Base-by-base conservation (phyloP, 2,797 vertebrate species). In the Phrynocephalus vlangalii region DNA sequence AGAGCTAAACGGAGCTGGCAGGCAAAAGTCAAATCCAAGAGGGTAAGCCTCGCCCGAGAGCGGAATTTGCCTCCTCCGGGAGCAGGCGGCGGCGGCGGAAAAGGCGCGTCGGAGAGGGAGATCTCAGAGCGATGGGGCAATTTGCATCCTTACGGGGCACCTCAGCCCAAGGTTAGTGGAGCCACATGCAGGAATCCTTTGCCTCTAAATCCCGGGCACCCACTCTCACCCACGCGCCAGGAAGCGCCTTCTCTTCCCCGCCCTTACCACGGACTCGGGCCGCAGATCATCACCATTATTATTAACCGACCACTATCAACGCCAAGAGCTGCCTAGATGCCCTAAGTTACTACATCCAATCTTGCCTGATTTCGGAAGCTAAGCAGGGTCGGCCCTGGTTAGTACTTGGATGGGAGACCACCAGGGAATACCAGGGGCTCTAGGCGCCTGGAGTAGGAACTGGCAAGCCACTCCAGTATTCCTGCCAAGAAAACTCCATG, bases 11-110 rank as follows among this genome's bases (percentile, higher is more conserved):
- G 13, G 83, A 38, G 83, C 88, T 86, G 91, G 82, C 90, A 84
- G 52, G 5, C 50, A 93, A 92, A 95, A 96, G 94, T 94, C 96
- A 95, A 95, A 96, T 95, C 88, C 95, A 93, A 91, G 85, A 88
- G 10, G 13, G 85, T 20, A 18, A 15, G 11, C 66, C 76, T 80
- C 79, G 77, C 79, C 71, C 91, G 70, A 20, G n/a, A 56, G 48
- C 10, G 60, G 44, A 20, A 15, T 33, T n/a, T 22, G 48, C 48
- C 52, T n/a, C 68, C 75, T 76, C 75, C 71, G 5, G 18, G 71
- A 38, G 26, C 28, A 7, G 67, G 81, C 83, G 80, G 8, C 16
- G 44, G 30, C 24, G 85, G 56, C 33, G 82, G 33, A 50, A 87
- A 86, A 48, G 5, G 15, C 78, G 60, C 48, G 82, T 30, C 2